These are phyloP conservation scores for Heliconius melpomene DNA, from an alignment of 1,140 invertebrate genomes.

Conservation along the genomic window DNA sequence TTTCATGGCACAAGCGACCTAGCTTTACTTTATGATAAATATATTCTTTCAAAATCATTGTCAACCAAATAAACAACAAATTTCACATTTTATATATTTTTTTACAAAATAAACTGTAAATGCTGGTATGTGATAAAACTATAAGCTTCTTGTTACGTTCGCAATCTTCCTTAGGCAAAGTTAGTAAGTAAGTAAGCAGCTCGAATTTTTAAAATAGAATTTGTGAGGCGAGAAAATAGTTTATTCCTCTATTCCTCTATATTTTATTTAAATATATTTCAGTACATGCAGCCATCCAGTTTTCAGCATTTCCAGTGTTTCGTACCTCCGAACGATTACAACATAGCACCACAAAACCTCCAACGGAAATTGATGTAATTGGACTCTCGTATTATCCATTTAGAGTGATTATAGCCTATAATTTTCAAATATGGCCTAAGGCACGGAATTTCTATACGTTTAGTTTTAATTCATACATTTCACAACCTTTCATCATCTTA, in stretches of 20 bases:
- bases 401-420: conserved; percentile 18
- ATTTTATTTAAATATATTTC: neutral
- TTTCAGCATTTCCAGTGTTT: neutral
- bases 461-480: conserved; percentile 25
- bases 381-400: conserved; percentile 15
- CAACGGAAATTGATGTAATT: conserved; percentile 2
- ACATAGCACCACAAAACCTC: neutral
- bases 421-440: conserved; percentile 37
- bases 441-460: conserved; percentile 30
- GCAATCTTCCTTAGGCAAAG: conserved; percentile 9
- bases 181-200: neutral
- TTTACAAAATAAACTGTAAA: neutral
- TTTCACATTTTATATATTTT: neutral
- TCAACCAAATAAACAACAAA: neutral
- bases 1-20: no score
- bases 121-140: neutral
- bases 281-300: neutral
- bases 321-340: neutral
- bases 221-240: neutral
- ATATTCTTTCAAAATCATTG: no score
- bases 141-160: neutral
- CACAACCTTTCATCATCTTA: conserved; percentile 21
- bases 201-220: neutral
- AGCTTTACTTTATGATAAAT: no score
- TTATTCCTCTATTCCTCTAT: neutral